These are phyloP conservation scores for Calephelis perditalis DNA, from an alignment of 2,888 invertebrate genomes.

Conservation along the genomic window DNA sequence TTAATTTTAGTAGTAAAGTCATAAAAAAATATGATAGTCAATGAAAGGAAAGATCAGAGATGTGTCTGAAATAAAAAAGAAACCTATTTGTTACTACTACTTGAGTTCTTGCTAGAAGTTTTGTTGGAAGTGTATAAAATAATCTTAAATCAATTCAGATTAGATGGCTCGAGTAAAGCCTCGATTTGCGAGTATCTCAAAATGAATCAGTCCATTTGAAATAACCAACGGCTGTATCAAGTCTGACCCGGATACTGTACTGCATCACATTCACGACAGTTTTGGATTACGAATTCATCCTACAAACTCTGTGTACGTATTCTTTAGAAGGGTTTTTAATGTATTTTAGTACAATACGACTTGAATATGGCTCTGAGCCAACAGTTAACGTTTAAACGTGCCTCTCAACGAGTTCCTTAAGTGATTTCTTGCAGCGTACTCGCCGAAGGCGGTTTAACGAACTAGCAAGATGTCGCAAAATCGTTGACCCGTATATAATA, in stretches of 20 bases:
- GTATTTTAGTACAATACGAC: constrained; percentile 64
- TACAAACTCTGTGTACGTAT: constrained; percentile 55
- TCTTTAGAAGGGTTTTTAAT: constrained; percentile 63
- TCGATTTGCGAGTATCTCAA: constrained; percentile 1
- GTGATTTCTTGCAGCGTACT: constrained; percentile 64
- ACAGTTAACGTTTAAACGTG: constrained; percentile 66
- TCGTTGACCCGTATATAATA: constrained; percentile 63
- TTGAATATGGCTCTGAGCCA: constrained; percentile 58
- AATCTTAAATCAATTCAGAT: neutral
- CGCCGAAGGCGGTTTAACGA: constrained; percentile 59
- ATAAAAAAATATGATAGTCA: too few relatives aligned
- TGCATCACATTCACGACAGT: constrained; percentile 43
- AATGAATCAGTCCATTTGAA: constrained; percentile 10
- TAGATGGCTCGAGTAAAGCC: neutral
- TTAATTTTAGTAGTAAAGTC: too few relatives aligned
- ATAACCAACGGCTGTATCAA: constrained; percentile 18
- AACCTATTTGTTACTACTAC: too few relatives aligned
- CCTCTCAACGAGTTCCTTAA: constrained; percentile 59
- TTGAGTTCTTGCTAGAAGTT: too few relatives aligned
- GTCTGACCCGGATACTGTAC: constrained; percentile 55
- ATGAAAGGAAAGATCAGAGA: too few relatives aligned
- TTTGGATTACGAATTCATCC: constrained; percentile 40
- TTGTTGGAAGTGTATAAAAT: too few relatives aligned
- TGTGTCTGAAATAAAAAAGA: too few relatives aligned
- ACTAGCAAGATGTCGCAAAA: constrained; percentile 64